Evolutionary conservation across 1,140 invertebrate species (phyloP), one percentile per base, ranked within the genome.

Genomic region (Helicoverpa zea): DNA sequence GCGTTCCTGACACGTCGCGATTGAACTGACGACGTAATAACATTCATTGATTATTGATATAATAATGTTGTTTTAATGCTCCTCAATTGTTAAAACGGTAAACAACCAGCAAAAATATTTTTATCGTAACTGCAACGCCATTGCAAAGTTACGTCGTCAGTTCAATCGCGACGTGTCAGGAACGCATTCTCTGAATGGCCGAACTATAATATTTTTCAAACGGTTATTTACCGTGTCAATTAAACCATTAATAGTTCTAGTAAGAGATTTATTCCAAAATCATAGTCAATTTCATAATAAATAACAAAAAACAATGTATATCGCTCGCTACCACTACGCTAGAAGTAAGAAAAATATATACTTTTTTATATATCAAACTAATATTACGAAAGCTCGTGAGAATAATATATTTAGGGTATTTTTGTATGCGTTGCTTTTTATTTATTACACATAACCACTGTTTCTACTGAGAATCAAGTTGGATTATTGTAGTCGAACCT

Each of bases 341-440:
- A 94, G 86, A 88, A 92, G 92, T 94, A 94, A 93, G 89, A 94
- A 94, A 93, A 94, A 94, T 94, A 94, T 92, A 93, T 93, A 93
- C 86, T 87, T 92, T 90, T 88, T 81, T 83, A 90, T 79, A 66
- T 87, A 64, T 66, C 63, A 83, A 92, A 92, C 88, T 94, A 93
- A 92, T 83, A 90, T 87, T 92, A 89, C 90, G 87, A 94, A 94
- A 94, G 92, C 92, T 94, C 92, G 88, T 94, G 91, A 91, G 91
- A 93, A 88, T 90, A 89, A 90, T 90, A 66, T 78, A 78, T 43
- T 18, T 79, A 59, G 18, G 5, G 16, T 9, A 29, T 43, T 79
- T 43, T 35, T 49, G 12, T 54, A n/a, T 59, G 35, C 76, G 76
- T 58, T 79, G 64, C 49, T 68, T 79, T 68, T 56, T 30, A 29